These are phyloP conservation scores for Hepsetus odoe DNA, from an alignment of 2,113 vertebrate species.

Conservation along the genomic window DNA sequence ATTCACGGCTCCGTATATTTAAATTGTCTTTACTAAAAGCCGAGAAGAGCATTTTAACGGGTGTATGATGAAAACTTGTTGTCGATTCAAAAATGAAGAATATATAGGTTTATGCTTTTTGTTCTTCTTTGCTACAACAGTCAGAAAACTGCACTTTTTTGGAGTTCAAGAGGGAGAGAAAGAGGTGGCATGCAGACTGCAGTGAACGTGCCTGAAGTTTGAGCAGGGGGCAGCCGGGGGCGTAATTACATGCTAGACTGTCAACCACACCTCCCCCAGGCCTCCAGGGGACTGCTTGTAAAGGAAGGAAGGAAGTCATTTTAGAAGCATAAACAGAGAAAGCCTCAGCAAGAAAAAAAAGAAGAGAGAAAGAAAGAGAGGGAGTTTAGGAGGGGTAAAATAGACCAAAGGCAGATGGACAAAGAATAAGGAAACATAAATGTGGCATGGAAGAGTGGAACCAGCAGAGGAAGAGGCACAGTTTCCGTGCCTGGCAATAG, in stretches of 20 bases:
- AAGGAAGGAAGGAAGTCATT: constrained; percentile 66
- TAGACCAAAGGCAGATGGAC: constrained; percentile 46
- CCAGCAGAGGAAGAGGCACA: constrained; percentile 45
- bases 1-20: no score
- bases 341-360: constrained; percentile 41
- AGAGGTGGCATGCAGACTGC: constrained; percentile 1
- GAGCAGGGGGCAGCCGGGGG: constrained; percentile 32
- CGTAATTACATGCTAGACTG: constrained; percentile 56
- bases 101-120: no score
- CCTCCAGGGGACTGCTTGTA: constrained; percentile 57
- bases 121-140: not conserved
- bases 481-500: constrained; percentile 47
- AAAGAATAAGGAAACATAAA: constrained; percentile 56
- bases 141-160: not conserved
- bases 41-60: no score
- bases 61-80: no score
- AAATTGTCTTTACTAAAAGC: no score
- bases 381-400: constrained; percentile 7
- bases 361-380: constrained; percentile 1
- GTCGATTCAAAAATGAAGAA: no score
- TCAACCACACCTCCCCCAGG: constrained; percentile 48
- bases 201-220: constrained; percentile 17
- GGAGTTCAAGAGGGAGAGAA: not conserved
- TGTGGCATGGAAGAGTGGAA: constrained; percentile 41
- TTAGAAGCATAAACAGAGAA: constrained; percentile 61